phyloP scores from a whole-genome alignment of 2,797 vertebrate genomes.

The Aplochiton taeniatus region DNA sequence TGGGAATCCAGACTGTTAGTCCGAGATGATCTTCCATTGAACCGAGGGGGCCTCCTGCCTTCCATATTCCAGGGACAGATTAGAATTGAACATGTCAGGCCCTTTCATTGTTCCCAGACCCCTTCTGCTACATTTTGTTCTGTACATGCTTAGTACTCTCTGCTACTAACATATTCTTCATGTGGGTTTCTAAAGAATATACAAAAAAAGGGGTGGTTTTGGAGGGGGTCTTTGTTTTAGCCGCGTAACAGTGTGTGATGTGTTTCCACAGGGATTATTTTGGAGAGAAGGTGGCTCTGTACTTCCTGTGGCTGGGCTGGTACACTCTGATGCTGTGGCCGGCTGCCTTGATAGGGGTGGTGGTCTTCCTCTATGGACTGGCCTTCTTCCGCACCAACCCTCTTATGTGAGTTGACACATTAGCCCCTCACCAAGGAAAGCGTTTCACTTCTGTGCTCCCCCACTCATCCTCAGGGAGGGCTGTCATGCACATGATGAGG shows the following conservation, averaged over 20 bases:
- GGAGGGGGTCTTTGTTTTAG: background rate
- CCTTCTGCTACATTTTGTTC: no score
- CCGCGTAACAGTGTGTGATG: background rate
- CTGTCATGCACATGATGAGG: background rate
- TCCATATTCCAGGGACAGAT: no score
- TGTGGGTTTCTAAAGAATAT: no score
- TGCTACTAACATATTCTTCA: no score
- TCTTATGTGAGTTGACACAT: slow-evolving; percentile 82
- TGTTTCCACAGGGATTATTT: slow-evolving; percentile 81
- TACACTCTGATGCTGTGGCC: slow-evolving; percentile 84
- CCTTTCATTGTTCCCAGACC: no score
- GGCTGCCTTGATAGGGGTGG: slow-evolving; percentile 74
- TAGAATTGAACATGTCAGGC: no score
- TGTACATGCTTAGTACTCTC: no score
- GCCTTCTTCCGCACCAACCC: slow-evolving; percentile 81
- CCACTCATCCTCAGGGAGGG: background rate
- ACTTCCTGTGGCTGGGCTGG: slow-evolving; percentile 94
- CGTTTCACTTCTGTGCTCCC: background rate
- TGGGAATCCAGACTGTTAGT: no score
- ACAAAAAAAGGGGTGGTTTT: background rate
- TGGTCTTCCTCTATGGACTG: slow-evolving; percentile 81
- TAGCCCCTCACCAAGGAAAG: background rate
- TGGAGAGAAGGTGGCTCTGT: slow-evolving; percentile 91
- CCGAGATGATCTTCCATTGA: no score
- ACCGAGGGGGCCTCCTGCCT: no score